Percentiles rank a stretch among this genome's conserved stretches.
Evolutionary conservation across 2,113 vertebrate species (phyloP).

Genomic region (Bufo bufo): DNA sequence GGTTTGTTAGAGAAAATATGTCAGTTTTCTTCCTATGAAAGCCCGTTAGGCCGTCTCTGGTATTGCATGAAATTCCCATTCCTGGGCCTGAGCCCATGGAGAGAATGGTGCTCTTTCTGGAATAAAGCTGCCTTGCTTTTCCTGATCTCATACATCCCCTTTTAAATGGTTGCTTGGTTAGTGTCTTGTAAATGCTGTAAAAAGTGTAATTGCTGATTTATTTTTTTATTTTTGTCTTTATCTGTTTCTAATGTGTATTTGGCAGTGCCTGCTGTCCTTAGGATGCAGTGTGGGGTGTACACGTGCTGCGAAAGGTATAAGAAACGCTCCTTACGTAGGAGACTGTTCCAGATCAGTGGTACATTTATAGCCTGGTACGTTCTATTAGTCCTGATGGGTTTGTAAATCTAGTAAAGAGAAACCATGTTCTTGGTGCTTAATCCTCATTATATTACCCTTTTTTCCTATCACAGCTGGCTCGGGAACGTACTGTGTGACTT

Average conservation of each 20-base stretch:
- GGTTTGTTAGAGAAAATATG: too few relatives aligned
- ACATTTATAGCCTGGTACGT: constrained; percentile 47
- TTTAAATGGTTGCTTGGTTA: background rate
- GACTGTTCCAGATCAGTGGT: constrained; percentile 18
- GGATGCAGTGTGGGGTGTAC: constrained; percentile 46
- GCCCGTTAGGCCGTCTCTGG: too few relatives aligned
- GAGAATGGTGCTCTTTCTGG: too few relatives aligned
- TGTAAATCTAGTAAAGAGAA: background rate
- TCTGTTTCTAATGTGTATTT: background rate
- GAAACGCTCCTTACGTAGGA: constrained; percentile 11
- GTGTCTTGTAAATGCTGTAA: background rate
- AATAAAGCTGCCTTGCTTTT: background rate
- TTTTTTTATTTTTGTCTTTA: background rate
- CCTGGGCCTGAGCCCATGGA: too few relatives aligned
- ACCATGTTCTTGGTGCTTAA: background rate
- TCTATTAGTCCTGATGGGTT: background rate
- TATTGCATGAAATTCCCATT: too few relatives aligned
- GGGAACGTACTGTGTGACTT: constrained; percentile 34
- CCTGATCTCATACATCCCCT: too few relatives aligned
- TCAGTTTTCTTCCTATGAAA: too few relatives aligned
- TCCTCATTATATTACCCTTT: background rate
- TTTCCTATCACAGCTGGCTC: constrained; percentile 26
- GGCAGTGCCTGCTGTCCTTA: constrained; percentile 18
- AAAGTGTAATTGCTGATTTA: background rate
- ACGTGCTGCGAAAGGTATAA: constrained; percentile 21